Percentiles rank a stretch among this genome's conserved stretches.
Conservation (phyloP, 2,113 vertebrate genomes). For the Perognathus longimembris region DNA sequence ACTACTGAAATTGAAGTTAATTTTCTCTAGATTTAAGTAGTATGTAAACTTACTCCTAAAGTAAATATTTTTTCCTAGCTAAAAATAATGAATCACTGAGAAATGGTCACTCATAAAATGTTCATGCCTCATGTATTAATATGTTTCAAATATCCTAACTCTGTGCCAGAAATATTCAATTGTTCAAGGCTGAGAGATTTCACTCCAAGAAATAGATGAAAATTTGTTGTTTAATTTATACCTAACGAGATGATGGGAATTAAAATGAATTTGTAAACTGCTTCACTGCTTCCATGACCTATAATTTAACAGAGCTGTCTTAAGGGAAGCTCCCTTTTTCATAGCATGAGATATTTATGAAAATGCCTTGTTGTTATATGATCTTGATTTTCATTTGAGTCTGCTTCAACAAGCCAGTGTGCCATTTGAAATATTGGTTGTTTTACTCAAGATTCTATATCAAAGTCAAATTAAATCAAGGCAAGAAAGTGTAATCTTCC, state of each 20-base stretch:
- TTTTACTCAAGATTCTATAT: conserved; percentile 40
- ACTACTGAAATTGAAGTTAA: conserved; percentile 7
- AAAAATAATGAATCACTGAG: conserved; percentile 25
- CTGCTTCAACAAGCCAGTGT: not conserved
- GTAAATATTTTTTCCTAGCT: conserved; percentile 17
- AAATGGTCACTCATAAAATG: not conserved
- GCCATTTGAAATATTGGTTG: conserved; percentile 44
- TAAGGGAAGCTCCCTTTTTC: not conserved
- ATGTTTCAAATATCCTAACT: not conserved
- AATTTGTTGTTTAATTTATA: conserved; percentile 41
- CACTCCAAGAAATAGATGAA: conserved; percentile 30
- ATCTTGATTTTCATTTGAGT: conserved; percentile 29
- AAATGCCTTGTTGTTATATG: not conserved
- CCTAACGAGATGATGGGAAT: not conserved
- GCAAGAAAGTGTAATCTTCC: not conserved
- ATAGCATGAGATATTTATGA: conserved; percentile 33
- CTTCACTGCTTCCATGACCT: conserved; percentile 1
- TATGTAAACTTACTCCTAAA: not conserved
- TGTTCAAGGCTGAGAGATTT: not conserved
- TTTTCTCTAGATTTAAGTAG: conserved; percentile 41
- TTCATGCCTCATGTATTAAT: not conserved
- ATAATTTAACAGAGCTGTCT: not conserved
- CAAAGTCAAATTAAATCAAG: conserved; percentile 22
- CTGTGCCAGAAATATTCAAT: not conserved
- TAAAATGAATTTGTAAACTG: conserved; percentile 28